phyloP scores from a whole-genome alignment of 2,888 invertebrate genomes.

The Criorhina ranunculi region DNA sequence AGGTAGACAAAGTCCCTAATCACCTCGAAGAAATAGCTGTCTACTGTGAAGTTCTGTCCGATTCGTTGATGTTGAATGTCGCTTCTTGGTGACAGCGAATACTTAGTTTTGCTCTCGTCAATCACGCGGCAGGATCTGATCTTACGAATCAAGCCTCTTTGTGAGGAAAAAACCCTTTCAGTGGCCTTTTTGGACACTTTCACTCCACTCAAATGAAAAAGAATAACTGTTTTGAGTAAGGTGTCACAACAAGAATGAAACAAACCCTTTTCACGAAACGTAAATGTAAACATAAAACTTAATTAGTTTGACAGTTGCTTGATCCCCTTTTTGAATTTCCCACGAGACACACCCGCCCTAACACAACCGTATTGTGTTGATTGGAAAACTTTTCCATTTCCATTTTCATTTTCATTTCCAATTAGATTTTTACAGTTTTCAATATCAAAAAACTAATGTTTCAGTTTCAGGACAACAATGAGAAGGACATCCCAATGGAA shows the following conservation, averaged over 20 bases:
- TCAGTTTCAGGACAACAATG: background rate
- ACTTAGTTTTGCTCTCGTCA: no score
- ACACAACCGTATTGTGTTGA: slow-evolving; percentile 44
- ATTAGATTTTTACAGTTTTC: slow-evolving; percentile 6
- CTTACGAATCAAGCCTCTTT: no score
- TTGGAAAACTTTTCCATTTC: slow-evolving; percentile 64
- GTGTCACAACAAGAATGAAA: background rate
- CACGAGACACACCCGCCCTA: slow-evolving; percentile 47
- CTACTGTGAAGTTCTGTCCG: no score
- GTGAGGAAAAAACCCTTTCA: no score
- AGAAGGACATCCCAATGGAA: slow-evolving; percentile 13
- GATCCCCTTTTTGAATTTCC: slow-evolving; percentile 53
- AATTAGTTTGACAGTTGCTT: slow-evolving; percentile 39
- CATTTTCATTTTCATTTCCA: slow-evolving; percentile 46
- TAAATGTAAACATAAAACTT: slow-evolving; percentile 30
- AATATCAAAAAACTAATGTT: slow-evolving; percentile 5
- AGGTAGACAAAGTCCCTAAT: no score
- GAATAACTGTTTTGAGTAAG: slow-evolving; percentile 5
- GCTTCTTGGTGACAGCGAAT: no score
- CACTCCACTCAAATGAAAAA: background rate
- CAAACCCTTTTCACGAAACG: slow-evolving; percentile 4
- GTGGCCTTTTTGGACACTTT: no score
- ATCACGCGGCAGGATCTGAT: no score
- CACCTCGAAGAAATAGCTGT: no score
- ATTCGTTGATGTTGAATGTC: no score